Evolutionary conservation across 2,113 vertebrate species (phyloP), one percentile per base, ranked within the genome.

Genomic region (Otolemur garnettii): DNA sequence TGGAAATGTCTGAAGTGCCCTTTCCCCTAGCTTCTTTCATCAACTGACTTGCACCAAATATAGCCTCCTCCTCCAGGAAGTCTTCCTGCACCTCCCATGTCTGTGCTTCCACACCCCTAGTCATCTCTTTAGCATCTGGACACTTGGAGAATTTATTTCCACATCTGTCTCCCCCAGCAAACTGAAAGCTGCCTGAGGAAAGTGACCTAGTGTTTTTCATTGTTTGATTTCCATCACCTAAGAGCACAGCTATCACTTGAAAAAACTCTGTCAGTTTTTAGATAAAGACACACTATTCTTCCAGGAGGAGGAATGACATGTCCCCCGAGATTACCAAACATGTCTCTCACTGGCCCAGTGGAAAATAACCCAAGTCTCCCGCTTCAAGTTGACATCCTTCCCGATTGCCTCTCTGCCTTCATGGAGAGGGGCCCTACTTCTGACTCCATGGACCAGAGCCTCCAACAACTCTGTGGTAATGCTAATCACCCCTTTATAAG

Each of bases 1-100:
- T 83, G 35, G 59, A 89, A 91, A 50, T 50, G 30, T 68, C 53
- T 33, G 10, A 92, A 50, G n/a, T 66, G 4, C 15, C 24, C 55
- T n/a, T 5, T 11, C 17, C 19, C 17, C 55, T 2, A 62, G 5
- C 9, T 57, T 55, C 26, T 71, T 60, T 75, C 5, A 38, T 68
- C 11, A 26, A 38, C 33, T 68, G 15, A 19, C 17, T 79, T 28
- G 28, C 24, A 38, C 10, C 26, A 14, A 77, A 21, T 12, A 26
- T 6, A 22, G 26, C 53, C 59, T 4, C 68, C 80, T 89, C 74
- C 86, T 86, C 57, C 93, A 92, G 71, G 87, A 87, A 92, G 87
- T 3, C 45, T 62, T 50, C 71, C 57, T 60, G 21, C 6, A 81
- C 19, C 57, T 90, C 38, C 13, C 7, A 2, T n/a, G 18, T 14